These are phyloP conservation scores for Sylvia borin DNA, from an alignment of 2,797 vertebrate genomes.

Conservation along the genomic window DNA sequence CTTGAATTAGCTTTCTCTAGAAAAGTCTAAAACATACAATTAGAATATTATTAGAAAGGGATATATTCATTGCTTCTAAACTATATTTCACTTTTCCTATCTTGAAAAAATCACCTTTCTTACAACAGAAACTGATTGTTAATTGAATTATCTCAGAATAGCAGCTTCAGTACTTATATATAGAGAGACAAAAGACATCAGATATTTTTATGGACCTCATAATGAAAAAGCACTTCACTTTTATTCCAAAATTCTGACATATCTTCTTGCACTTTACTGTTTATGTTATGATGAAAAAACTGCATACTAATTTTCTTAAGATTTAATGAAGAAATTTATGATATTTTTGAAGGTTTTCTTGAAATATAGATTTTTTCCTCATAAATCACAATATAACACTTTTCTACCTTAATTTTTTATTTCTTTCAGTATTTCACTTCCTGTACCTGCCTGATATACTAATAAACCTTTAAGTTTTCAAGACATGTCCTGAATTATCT, in stretches of 20 bases:
- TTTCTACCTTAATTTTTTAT: background rate
- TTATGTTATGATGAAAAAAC: background rate
- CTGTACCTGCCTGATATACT: background rate
- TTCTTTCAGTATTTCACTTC: background rate
- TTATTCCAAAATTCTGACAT: background rate
- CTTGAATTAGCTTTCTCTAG: background rate
- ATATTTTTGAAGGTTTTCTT: background rate
- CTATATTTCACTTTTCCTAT: background rate
- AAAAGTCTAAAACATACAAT: background rate
- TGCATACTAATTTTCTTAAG: background rate
- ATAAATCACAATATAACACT: background rate
- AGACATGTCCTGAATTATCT: background rate
- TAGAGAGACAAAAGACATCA: background rate
- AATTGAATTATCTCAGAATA: background rate
- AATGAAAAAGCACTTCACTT: background rate
- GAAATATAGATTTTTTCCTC: background rate
- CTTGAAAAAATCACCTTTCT: background rate
- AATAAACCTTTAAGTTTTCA: background rate
- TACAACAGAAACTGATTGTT: background rate
- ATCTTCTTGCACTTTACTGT: background rate
- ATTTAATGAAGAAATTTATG: background rate
- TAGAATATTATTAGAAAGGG: background rate
- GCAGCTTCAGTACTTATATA: background rate
- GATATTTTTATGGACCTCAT: background rate
- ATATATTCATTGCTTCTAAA: background rate